phyloP scores from a whole-genome alignment of 2,888 invertebrate genomes.

The Sepioteuthis lessoniana region DNA sequence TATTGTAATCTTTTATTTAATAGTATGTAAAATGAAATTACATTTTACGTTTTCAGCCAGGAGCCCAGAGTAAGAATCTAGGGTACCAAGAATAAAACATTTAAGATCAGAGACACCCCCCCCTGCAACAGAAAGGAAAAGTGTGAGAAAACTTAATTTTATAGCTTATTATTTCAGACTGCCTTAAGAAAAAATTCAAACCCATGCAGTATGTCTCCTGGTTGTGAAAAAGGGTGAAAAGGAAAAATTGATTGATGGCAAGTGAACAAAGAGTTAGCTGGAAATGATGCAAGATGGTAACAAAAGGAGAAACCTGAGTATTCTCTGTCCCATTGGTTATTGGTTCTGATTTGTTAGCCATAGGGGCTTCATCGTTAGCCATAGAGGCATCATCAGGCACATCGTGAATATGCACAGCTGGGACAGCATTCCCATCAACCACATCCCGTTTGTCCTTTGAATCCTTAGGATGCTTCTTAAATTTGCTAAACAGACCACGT shows the following conservation, averaged over 20 bases:
- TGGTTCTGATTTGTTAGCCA: not conserved
- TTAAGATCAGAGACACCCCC: too few relatives aligned
- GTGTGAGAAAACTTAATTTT: too few relatives aligned
- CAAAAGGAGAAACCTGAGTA: slow-evolving; percentile 45
- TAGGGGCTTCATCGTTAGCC: not conserved
- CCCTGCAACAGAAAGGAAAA: too few relatives aligned
- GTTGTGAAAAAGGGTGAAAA: not conserved
- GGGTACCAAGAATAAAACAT: too few relatives aligned
- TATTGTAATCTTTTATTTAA: too few relatives aligned
- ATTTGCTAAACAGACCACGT: slow-evolving; percentile 39
- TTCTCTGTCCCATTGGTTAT: not conserved
- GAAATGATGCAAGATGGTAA: not conserved
- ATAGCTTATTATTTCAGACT: not conserved
- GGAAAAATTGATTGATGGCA: not conserved
- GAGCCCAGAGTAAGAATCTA: too few relatives aligned
- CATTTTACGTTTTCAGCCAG: too few relatives aligned
- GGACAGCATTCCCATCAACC: not conserved
- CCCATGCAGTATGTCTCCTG: not conserved
- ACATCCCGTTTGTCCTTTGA: slow-evolving; percentile 38
- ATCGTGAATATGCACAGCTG: not conserved
- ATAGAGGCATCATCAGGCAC: not conserved
- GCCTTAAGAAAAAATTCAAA: not conserved
- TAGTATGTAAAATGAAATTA: too few relatives aligned
- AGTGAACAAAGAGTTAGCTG: not conserved
- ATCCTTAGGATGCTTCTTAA: slow-evolving; percentile 34